phyloP scores from a whole-genome alignment of 2,888 invertebrate species.

The Petrolisthes cinctipes region DNA sequence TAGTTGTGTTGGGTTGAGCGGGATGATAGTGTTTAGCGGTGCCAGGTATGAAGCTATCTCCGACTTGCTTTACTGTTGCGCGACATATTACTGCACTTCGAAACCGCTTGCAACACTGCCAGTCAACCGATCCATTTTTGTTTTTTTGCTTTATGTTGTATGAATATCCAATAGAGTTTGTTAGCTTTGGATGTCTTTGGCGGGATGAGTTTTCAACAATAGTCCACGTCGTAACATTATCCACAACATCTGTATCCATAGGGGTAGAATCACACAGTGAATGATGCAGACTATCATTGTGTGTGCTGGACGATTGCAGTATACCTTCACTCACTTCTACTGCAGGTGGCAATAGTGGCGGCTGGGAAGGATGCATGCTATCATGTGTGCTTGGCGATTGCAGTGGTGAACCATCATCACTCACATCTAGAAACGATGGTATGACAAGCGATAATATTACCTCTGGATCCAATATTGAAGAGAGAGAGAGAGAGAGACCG shows the following conservation, averaged over 20 bases:
- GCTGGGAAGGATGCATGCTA: conserved; percentile 1
- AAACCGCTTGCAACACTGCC: conserved; percentile 17
- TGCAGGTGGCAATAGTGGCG: conserved; percentile 4
- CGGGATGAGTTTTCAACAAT: conserved; percentile 33
- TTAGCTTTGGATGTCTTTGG: conserved; percentile 22
- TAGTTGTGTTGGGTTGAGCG: conserved; percentile 14
- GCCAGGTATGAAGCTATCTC: conserved; percentile 22
- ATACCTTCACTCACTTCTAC: conserved; percentile 10
- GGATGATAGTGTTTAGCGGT: conserved; percentile 15
- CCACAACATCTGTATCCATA: conserved; percentile 31
- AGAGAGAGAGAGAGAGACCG: too few relatives aligned
- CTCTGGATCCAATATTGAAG: neutral
- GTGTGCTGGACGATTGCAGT: neutral
- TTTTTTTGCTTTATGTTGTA: conserved; percentile 20
- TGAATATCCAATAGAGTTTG: conserved; percentile 28
- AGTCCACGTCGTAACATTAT: conserved; percentile 30
- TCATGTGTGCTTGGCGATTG: neutral
- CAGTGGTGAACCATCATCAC: neutral
- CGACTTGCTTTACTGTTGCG: conserved; percentile 22
- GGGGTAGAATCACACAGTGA: too few relatives aligned
- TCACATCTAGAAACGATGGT: conserved; percentile 8
- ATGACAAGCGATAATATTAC: conserved; percentile 10
- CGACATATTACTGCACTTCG: conserved; percentile 24
- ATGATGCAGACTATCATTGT: conserved; percentile 7
- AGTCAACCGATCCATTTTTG: neutral